phyloP scores from a whole-genome alignment of 2,113 vertebrate species.

The Pelvicachromis taeniatus region DNA sequence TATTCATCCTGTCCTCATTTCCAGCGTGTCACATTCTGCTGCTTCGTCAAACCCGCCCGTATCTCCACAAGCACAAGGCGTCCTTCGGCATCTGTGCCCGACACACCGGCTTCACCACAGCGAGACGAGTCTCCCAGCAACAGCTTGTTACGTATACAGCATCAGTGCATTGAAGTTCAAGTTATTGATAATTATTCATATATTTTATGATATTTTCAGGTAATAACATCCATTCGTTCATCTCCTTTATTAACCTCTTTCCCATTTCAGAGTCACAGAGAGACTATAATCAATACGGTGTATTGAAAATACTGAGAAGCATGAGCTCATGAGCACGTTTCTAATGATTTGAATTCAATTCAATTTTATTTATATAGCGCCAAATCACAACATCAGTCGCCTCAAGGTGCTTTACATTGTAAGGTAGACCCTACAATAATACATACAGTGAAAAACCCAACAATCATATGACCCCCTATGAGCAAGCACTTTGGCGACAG shows the following conservation, averaged over 20 bases:
- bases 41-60: accelerated
- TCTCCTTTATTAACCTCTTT: background rate
- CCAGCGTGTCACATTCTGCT: background rate
- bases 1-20: background rate
- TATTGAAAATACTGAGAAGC: background rate
- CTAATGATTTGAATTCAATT: too few relatives aligned
- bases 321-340: too few relatives aligned
- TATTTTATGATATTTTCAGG: background rate
- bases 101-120: background rate
- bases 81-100: background rate
- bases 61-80: background rate
- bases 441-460: too few relatives aligned
- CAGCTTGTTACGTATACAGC: background rate
- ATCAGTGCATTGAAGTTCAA: accelerated
- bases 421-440: too few relatives aligned
- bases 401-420: too few relatives aligned
- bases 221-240: accelerated
- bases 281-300: too few relatives aligned
- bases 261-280: background rate
- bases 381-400: too few relatives aligned
- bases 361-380: too few relatives aligned
- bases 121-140: background rate
- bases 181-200: background rate
- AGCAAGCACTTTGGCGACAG: too few relatives aligned
- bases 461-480: too few relatives aligned